phyloP scores from a whole-genome alignment of 2,113 vertebrate genomes.

The Clarias macrocephalus region DNA sequence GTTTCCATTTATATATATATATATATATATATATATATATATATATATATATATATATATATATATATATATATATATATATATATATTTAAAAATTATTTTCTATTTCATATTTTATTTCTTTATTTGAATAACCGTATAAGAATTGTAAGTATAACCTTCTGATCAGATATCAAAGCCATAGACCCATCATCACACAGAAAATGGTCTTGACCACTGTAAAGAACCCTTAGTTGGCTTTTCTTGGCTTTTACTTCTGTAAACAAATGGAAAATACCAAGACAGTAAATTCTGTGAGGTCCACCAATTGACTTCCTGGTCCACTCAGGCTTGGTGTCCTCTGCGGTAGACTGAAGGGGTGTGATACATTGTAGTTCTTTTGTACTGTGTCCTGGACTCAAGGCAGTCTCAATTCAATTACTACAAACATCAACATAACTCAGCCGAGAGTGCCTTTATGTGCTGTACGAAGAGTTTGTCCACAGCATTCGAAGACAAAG shows the following conservation, averaged over 20 bases:
- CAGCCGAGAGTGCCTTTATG: not conserved
- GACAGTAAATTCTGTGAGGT: not conserved
- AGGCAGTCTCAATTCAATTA: not conserved
- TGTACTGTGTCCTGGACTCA: constrained; percentile 14
- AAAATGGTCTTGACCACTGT: not conserved
- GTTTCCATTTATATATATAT: no score
- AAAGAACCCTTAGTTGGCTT: not conserved
- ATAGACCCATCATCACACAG: not conserved
- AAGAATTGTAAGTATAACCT: not conserved
- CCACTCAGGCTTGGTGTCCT: not conserved
- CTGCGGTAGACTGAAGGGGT: not conserved
- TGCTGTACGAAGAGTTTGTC: not conserved
- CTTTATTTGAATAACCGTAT: no score
- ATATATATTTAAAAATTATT: not conserved
- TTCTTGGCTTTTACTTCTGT: not conserved
- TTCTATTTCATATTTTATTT: no score
- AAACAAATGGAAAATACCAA: not conserved
- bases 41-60: no score
- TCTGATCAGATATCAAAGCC: not conserved
- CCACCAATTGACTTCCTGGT: not conserved
- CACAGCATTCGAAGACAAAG: not conserved
- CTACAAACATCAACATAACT: not conserved
- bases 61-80: no score
- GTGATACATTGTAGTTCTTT: not conserved
- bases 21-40: no score